Percentiles rank a stretch among this genome's conserved stretches.
phyloP scores from a whole-genome alignment of 2,113 vertebrate species.

The Osmerus mordax region DNA sequence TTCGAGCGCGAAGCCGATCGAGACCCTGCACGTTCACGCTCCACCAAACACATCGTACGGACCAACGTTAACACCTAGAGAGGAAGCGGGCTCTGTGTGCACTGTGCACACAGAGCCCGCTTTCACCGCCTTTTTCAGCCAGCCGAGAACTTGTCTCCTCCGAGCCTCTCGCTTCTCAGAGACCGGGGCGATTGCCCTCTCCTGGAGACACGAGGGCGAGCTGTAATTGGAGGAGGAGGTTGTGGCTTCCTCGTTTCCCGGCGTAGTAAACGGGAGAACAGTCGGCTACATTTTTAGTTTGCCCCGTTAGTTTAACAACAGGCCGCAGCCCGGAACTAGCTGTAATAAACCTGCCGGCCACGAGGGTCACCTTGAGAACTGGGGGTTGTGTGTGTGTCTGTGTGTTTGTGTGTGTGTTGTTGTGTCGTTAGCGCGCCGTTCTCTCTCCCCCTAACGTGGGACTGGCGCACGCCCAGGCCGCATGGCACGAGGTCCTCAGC shows the following conservation, averaged over 20 bases:
- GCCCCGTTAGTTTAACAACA: constrained; percentile 55
- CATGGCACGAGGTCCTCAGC: constrained; percentile 31
- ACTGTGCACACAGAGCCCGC: too few relatives aligned
- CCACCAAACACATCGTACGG: constrained; percentile 14
- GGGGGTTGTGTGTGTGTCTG: constrained; percentile 47
- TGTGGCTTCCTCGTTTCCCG: too few relatives aligned
- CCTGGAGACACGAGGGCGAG: too few relatives aligned
- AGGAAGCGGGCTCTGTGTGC: too few relatives aligned
- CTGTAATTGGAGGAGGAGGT: too few relatives aligned
- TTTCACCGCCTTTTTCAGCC: constrained; percentile 10
- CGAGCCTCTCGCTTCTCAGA: constrained; percentile 4
- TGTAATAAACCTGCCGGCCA: constrained; percentile 44
- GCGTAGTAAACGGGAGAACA: too few relatives aligned
- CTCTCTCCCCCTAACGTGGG: constrained; percentile 40
- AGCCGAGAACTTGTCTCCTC: neutral
- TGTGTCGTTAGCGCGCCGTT: constrained; percentile 45
- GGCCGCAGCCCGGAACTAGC: constrained; percentile 50
- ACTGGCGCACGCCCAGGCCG: constrained; percentile 46
- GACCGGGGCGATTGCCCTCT: too few relatives aligned
- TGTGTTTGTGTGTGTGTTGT: constrained; percentile 12
- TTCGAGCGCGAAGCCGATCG: constrained; percentile 27
- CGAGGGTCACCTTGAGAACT: constrained; percentile 65
- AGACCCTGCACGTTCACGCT: constrained; percentile 14
- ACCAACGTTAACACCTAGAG: too few relatives aligned
- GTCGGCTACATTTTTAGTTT: constrained; percentile 1